Base-by-base conservation (phyloP, 2,888 invertebrate genomes). In the Gymnocheta viridis region DNA sequence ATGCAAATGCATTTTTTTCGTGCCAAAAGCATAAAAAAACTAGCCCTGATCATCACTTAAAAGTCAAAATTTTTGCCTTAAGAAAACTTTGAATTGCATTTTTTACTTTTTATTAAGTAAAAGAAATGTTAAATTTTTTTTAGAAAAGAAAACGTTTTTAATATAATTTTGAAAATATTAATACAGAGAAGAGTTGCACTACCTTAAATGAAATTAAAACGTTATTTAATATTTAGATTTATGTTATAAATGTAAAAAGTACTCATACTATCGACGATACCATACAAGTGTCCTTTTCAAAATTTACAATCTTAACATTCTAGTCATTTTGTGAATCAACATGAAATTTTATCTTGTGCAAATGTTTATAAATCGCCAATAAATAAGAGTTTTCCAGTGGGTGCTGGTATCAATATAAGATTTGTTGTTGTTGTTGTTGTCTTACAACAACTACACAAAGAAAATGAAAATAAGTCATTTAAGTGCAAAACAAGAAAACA, bases 301-400 rank as follows among this genome's bases (percentile, higher is more conserved):
- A 14, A n/a, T n/a, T n/a, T 12, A 3, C 44, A 76, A 44, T 41
- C 35, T 12, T 35, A 4, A 12, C 5, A 41, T 29, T 56, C n/a
- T 19, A 67, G 47, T 24, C 58, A 35, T 35, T 27, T 35, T 14
- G 7, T 17, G 35, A 64, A 27, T 5, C 4, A 54, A 7, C 54
- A 79, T 77, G 2, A 56, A 62, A 56, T 62, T 78, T 79, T 70
- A 79, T 79, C 32, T 62, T 44, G 51, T 54, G 78, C 64, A 79
- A 79, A 79, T 70, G 64, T 79, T 70, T 79, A 22, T 56, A 70
- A 70, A 54, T 51, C 29, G 41, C 32, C 10, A 56, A 47, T 56
- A 76, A 58, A 47, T 22, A 32, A 66, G 47, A 9, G n/a, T 19
- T 22, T 6, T 10, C 41, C 9, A 1, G 7, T 49, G 12, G 47